Evolutionary conservation across 2,888 invertebrate species (phyloP), one percentile per base, ranked within the genome.

Genomic region (Fabriciana adippe): DNA sequence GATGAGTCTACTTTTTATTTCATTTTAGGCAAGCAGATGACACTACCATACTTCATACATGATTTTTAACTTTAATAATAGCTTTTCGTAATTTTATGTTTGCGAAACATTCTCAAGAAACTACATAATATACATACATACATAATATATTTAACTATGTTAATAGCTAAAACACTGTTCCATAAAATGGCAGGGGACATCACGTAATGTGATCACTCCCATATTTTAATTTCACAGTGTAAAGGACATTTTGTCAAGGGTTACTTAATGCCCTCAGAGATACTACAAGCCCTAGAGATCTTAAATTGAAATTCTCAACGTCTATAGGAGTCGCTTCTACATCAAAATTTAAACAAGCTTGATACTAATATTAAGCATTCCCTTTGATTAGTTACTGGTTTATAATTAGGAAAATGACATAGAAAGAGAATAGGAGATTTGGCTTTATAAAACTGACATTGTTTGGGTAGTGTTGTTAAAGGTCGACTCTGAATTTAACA

Each of bases 261-360:
- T 72, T 71, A 65, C 68, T 73, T 76, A 78, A 77, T 70, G 76
- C 68, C 76, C 73, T 75, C 67, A 68, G 70, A 74, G 74, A 72
- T 73, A 75, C 77, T 78, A 76, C 77, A 66, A 64, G 72, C 72
- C 69, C 70, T 71, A 68, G 67, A 69, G 72, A 73, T 73, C 73
- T 74, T 69, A 77, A 77, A 78, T 78, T 77, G 75, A 77, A 78
- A 78, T 77, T 77, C 74, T 72, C 73, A 63, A 64, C 73, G 75
- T 74, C 35, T 41, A 59, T 55, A 59, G 21, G 48, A 18, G 35
- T 15, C 26, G 41, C 3, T 35, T 6, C 15, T 21, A 16, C 66
- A 47, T 56, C 56, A 67, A 45, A 63, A 15, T 63, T 63, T 67
- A 63, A 67, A 67, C 31, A 11, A 55, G 59, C 66, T 66, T 66